Base-by-base conservation (phyloP, 2,888 invertebrate genomes). In the Cephonodes hylas region DNA sequence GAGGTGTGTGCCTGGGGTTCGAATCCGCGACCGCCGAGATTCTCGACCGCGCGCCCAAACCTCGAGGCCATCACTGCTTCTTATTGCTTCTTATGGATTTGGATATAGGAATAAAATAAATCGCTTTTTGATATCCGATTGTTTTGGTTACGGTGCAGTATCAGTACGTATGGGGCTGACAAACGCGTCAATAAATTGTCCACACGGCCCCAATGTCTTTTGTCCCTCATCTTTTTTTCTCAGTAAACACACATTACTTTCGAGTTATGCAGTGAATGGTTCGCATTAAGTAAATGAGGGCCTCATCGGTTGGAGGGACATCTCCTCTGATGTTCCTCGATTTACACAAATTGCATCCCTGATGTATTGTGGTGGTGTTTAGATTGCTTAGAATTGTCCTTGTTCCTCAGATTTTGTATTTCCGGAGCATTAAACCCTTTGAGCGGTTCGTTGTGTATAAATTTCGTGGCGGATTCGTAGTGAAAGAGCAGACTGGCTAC, bases 251-350 rank as follows among this genome's bases (percentile, higher is more conserved):
- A 58, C 61, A 61, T 61, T 61, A 61, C 45, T 38, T 46, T 45
- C 61, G 61, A 57, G 61, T 61, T 61, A 58, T 61, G 61, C 58
- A 58, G 58, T 57, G 44, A 61, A 61, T 61, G 61, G 61, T 15
- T n/a, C 23, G 38, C 61, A 61, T 61, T 61, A 61, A 34, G 45
- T 61, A 61, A 61, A 58, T 57, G 61, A 38, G 56, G 34, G 15
- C 23, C 58, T 61, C 61, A 61, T 61, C 61, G 44, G 34, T 34
- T 45, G 58, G 45, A 58, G 61, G 58, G 61, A 58, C 58, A 58
- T 61, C 58, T 58, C 57, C 34, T 61, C 42, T 61, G 57, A 61
- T 61, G 61, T 61, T 45, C 57, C 34, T 57, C 61, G 44, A 61
- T 61, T 61, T 46, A 44, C 61, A 58, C 61, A 61, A 61, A 61